Percentiles rank a stretch among this genome's conserved stretches.
Conservation (phyloP, 2,888 invertebrate species). For the Idaea straminata region DNA sequence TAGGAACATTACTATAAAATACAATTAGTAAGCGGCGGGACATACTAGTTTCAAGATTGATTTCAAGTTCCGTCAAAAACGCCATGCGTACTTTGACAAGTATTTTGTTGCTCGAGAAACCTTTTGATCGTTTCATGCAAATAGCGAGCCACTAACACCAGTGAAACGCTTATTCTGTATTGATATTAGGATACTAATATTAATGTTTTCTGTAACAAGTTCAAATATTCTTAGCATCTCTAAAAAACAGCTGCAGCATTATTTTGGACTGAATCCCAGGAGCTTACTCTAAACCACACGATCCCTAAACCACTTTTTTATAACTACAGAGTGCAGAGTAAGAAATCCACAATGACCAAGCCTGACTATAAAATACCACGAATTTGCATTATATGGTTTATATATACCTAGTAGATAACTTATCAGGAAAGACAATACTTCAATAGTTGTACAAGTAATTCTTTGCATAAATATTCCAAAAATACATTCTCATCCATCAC, state of each 20-base stretch:
- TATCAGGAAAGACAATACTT: not conserved
- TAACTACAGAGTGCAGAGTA: not conserved
- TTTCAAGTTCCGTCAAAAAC: conserved; percentile 6
- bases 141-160: not conserved
- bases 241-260: not conserved
- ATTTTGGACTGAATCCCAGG: not conserved
- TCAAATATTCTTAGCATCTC: not conserved
- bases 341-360: not conserved
- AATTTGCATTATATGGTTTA: not conserved
- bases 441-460: not conserved
- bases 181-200: not conserved
- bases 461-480: not conserved
- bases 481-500: not conserved
- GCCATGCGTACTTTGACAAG: conserved; percentile 1
- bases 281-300: not conserved
- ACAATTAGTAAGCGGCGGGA: not conserved
- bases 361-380: not conserved
- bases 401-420: not conserved
- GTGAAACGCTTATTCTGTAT: not conserved
- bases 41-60: not conserved
- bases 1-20: not conserved
- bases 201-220: not conserved
- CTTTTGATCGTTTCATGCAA: not conserved
- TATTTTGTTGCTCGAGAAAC: not conserved
- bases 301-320: not conserved